Conservation (phyloP, 2,797 vertebrate genomes). For the Sebastes oblongus region DNA sequence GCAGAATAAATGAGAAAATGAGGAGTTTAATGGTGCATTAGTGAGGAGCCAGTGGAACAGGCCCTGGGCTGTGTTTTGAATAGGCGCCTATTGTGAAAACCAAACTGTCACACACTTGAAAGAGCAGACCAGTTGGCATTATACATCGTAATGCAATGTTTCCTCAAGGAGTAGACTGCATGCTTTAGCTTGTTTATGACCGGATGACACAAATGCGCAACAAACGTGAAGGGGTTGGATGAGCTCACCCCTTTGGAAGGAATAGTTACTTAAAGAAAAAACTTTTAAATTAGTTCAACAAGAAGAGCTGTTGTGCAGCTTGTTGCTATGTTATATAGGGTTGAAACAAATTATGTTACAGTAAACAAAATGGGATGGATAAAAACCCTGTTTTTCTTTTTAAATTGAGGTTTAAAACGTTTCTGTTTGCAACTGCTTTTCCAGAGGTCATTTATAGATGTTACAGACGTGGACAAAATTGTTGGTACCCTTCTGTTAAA, state of each 20-base stretch:
- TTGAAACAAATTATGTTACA: background rate
- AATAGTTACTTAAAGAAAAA: background rate
- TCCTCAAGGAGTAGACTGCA: background rate
- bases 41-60: constrained; percentile 56
- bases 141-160: constrained; percentile 4
- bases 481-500: no score
- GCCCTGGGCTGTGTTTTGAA: constrained; percentile 56
- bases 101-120: constrained; percentile 56
- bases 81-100: constrained; percentile 58
- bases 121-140: constrained; percentile 35
- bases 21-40: constrained; percentile 71
- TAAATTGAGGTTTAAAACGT: no score
- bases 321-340: background rate
- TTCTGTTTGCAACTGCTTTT: background rate
- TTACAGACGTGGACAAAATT: no score
- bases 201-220: background rate
- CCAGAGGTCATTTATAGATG: background rate
- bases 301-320: background rate
- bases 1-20: constrained; percentile 68
- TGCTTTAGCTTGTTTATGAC: background rate
- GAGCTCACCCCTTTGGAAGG: background rate
- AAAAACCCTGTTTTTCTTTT: no score
- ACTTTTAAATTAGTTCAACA: background rate
- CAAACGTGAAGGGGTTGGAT: background rate
- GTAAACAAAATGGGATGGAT: background rate